Percentiles rank a stretch among this genome's conserved stretches.
phyloP scores from a whole-genome alignment of 2,888 invertebrate species.

The Suillia variegata region DNA sequence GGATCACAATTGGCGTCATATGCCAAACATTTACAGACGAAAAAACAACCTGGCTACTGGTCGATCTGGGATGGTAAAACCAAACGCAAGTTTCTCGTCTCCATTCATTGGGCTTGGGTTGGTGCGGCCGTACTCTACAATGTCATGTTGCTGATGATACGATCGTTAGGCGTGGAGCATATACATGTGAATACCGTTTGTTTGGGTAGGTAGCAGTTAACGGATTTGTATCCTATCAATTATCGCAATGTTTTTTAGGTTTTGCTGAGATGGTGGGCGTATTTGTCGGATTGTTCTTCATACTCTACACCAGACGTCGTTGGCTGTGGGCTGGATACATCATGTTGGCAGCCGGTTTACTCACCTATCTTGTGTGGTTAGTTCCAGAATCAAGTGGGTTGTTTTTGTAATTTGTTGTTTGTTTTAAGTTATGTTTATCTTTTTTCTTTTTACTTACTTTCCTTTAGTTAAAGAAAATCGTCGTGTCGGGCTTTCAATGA shows the following conservation, averaged over 20 bases:
- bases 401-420: not conserved
- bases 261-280: constrained; percentile 59
- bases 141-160: constrained; percentile 59
- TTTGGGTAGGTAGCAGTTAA: constrained; percentile 42
- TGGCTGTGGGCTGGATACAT: constrained; percentile 58
- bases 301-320: constrained; percentile 54
- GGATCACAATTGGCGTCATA: constrained; percentile 51
- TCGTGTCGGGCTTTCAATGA: constrained; percentile 52
- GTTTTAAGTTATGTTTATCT: too few relatives aligned
- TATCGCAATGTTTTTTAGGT: constrained; percentile 31
- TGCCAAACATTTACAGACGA: constrained; percentile 34
- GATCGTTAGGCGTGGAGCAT: constrained; percentile 57
- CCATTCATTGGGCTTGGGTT: constrained; percentile 56
- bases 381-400: constrained; percentile 50
- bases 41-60: constrained; percentile 40
- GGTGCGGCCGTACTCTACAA: constrained; percentile 55
- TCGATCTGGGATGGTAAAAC: constrained; percentile 58
- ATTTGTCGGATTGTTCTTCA: constrained; percentile 55
- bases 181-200: constrained; percentile 59
- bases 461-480: constrained; percentile 42
- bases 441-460: not conserved
- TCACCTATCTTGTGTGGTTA: constrained; percentile 54
- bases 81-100: constrained; percentile 43
- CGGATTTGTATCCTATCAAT: not conserved
- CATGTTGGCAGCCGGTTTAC: constrained; percentile 46